A percentile compares a stretch with the other conserved stretches of the same genome.
phyloP scores from a whole-genome alignment of 2,113 vertebrate species.

The Arenaria interpres region DNA sequence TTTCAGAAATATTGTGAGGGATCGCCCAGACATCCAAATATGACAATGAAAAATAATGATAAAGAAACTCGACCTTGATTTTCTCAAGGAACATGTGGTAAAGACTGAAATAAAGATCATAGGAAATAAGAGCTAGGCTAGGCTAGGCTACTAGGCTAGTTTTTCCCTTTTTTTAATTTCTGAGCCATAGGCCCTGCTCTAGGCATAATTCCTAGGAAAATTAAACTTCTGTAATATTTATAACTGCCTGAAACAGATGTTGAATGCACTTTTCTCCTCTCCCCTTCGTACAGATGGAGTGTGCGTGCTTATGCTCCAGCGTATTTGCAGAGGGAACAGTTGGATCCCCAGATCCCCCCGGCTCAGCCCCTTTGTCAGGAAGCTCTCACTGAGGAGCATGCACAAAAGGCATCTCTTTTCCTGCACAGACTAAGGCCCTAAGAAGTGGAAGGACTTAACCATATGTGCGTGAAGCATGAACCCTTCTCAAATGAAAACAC shows the following conservation, averaged over 20 bases:
- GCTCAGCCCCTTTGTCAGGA: background rate
- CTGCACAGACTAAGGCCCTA: background rate
- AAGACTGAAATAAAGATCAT: background rate
- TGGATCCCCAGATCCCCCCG: background rate
- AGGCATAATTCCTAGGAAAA: slow-evolving; percentile 27
- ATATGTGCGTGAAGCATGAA: background rate
- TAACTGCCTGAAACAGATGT: slow-evolving; percentile 15
- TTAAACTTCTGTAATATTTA: background rate
- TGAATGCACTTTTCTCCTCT: background rate
- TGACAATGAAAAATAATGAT: background rate
- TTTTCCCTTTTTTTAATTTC: background rate
- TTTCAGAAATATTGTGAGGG: background rate
- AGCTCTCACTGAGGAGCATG: background rate
- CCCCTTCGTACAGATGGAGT: background rate
- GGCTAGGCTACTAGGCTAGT: too few relatives aligned
- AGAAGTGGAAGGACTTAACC: background rate
- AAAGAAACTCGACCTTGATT: background rate
- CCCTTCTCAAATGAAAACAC: background rate
- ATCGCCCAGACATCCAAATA: background rate
- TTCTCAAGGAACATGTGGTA: background rate
- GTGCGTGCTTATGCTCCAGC: background rate
- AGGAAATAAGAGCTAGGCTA: slow-evolving; percentile 2
- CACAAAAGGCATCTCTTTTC: background rate
- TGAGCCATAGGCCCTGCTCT: background rate
- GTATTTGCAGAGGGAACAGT: background rate